phyloP scores from a whole-genome alignment of 2,888 invertebrate species.

The Cantharis rufa region DNA sequence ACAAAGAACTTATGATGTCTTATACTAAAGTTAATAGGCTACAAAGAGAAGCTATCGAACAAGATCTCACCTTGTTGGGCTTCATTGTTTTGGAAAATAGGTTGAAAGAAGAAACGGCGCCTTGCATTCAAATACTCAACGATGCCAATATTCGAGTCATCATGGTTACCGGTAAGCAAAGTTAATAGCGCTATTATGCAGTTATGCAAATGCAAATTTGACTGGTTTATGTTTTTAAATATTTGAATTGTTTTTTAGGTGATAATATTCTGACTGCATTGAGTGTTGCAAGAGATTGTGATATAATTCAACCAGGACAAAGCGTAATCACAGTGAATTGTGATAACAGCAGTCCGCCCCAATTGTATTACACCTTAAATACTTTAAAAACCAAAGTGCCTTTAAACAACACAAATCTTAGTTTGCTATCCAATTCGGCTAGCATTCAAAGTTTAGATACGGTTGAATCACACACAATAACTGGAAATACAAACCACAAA shows the following conservation, averaged over 20 bases:
- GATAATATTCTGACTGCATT: slow-evolving; percentile 90
- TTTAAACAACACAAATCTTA: slow-evolving; percentile 39
- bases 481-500: slow-evolving; percentile 30
- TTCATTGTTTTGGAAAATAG: slow-evolving; percentile 95
- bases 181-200: no score
- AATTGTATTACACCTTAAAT: slow-evolving; percentile 59
- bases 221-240: no score
- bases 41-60: slow-evolving; percentile 79
- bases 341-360: slow-evolving; percentile 54
- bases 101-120: slow-evolving; percentile 84
- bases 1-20: slow-evolving; percentile 70
- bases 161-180: slow-evolving; percentile 88
- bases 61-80: slow-evolving; percentile 80
- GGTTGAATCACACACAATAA: slow-evolving; percentile 59
- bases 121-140: slow-evolving; percentile 77
- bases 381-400: slow-evolving; percentile 47
- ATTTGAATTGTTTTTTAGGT: slow-evolving; percentile 55
- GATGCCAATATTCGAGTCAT: slow-evolving; percentile 86
- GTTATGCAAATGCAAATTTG: no score
- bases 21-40: slow-evolving; percentile 76
- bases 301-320: slow-evolving; percentile 69
- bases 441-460: slow-evolving; percentile 68
- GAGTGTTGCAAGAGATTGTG: slow-evolving; percentile 90
- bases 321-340: slow-evolving; percentile 56
- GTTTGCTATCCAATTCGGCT: slow-evolving; percentile 60